Evolutionary conservation across 2,888 invertebrate species (phyloP), one percentile per base, ranked within the genome.

Genomic region (Cataglyphis altisquamis): DNA sequence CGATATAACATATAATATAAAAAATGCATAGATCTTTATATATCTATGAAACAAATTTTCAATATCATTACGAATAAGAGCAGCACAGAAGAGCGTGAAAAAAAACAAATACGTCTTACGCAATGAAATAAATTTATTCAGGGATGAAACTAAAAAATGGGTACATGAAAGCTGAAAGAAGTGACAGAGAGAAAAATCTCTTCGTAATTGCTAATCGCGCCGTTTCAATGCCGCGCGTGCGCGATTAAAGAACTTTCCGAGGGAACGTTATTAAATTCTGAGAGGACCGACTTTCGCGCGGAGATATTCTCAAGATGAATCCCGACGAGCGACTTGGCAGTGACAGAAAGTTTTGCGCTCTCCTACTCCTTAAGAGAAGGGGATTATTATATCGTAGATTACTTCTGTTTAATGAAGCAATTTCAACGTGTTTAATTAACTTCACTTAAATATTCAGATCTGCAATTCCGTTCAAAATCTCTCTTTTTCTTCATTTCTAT

Each of bases 401-500:
- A 78, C 78, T 72, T 73, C 60, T 73, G 78, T 80, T 72, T 80
- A 80, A 80, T 80, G 78, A 80, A 80, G 78, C 78, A 80, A 80
- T 80, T 80, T 72, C 78, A 80, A 80, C 78, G 78, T 80, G 72
- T 80, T 80, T 80, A 72, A 80, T 80, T 80, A 80, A 80, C 78
- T 80, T 18, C 45, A 72, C 78, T 72, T 80, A 80, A 80, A 80
- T 72, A 80, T 80, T 80, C 78, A 72, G 60, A 80, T 36, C 73
- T 57, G 73, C 73, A 72, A 52, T 21, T 36, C 45, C 32, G 60
- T 72, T 60, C 72, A 80, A 78, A 72, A 80, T 80, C 57, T 45
- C 36, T 62, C 45, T 25, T 32, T n/a, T 8, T 52, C 52, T 52
- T 72, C n/a, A 60, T 80, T 60, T n/a, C 60, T 72, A 80, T 80